phyloP scores from a whole-genome alignment of 1,140 invertebrate genomes.

The Cheumatopsyche charites region DNA sequence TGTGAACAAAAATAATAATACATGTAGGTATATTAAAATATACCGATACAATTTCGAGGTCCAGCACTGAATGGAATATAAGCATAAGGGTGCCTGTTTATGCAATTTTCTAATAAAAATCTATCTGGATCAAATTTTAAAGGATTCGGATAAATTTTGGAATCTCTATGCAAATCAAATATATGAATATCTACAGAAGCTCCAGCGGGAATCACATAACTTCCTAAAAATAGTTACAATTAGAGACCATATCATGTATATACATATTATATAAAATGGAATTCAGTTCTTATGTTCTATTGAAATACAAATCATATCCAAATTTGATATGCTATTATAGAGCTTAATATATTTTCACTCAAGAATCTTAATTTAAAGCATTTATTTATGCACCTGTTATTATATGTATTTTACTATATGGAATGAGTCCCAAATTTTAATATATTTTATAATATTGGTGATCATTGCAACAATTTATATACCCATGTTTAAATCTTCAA shows the following conservation, averaged over 20 bases:
- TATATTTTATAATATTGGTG: too few species aligned
- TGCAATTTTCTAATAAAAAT: conserved; percentile 69
- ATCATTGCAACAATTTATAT: conserved; percentile 53
- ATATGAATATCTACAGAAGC: conserved; percentile 62
- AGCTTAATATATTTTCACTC: too few species aligned
- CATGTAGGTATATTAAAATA: too few species aligned
- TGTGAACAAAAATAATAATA: neutral
- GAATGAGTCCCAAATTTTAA: too few species aligned
- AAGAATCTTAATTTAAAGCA: too few species aligned
- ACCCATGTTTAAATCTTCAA: conserved; percentile 66
- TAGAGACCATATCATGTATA: neutral
- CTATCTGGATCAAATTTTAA: conserved; percentile 78
- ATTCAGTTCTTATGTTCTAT: too few species aligned
- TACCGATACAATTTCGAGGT: conserved; percentile 76
- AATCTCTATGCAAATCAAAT: conserved; percentile 70
- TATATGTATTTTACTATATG: too few species aligned
- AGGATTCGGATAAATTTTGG: conserved; percentile 71
- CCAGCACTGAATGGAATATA: conserved; percentile 81
- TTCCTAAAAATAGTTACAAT: conserved; percentile 50
- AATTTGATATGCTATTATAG: too few species aligned
- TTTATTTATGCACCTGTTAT: too few species aligned
- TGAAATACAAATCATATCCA: too few species aligned
- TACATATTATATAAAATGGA: neutral
- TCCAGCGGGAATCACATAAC: conserved; percentile 62
- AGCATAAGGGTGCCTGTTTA: conserved; percentile 66